Evolutionary conservation across 2,888 invertebrate species (phyloP), one percentile per base, ranked within the genome.

Genomic region (Pseudococcus viburni): DNA sequence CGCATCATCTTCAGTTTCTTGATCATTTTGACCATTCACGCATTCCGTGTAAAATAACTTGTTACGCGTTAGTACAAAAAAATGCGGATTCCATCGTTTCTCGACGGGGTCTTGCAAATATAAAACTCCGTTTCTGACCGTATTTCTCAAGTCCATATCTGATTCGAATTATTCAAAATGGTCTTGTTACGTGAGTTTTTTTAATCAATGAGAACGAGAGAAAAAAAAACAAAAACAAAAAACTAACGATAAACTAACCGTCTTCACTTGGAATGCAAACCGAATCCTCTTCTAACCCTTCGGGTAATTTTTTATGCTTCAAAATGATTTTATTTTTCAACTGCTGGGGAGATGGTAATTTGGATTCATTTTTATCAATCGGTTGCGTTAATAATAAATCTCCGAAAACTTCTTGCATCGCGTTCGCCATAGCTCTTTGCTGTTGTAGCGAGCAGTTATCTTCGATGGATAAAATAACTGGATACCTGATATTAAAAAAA

Each of bases 271-370:
- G 92, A 55, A 93, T 91, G 0, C 93, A 91, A 90, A 95, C 94
- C 0, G 94, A 93, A 90, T 93, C 94, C 91, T 96, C 96, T 89
- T 96, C 96, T 77, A 94, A 96, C 3, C 96, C 97, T 90, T 98
- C 97, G 0, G 98, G 97, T 17, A 98, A 93, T 91, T 98, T 98
- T 91, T 98, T 98, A 91, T 98, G 98, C 92, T 98, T 97, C 4
- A 97, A 91, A 89, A 97, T 94, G 85, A 97, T 96, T 92, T 94
- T 95, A 73, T 94, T 92, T 51, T 95, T 94, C 42, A 98, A 92
- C 89, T 95, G 95, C 90, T 95, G 93, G 0, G 98, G 98, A 0
- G 98, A 97, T 0, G 98, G 98, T 88, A 98, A 92, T 89, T 93
- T 92, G 0, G 93, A 93, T 91, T 97, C 97, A 91, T 95, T 95